Percentiles rank a stretch among this genome's conserved stretches.
Conservation (phyloP, 1,140 invertebrate genomes). For the Drosophila trapezifrons region DNA sequence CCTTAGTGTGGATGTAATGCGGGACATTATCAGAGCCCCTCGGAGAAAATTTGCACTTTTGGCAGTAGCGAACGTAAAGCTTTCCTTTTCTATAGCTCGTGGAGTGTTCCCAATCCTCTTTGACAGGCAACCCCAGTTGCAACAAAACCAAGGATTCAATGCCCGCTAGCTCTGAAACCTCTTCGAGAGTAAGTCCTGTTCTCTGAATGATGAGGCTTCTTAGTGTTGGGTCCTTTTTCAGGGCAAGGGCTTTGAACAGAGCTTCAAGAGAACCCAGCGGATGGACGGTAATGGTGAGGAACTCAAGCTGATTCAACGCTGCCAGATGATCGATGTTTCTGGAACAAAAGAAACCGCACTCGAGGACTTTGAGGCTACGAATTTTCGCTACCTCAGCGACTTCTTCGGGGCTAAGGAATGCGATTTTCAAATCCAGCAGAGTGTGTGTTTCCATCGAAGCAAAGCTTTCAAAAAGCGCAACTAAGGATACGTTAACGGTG, state of each 20-base stretch:
- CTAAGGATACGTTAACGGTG: background rate
- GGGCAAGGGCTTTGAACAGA: conserved; percentile 1
- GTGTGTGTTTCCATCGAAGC: background rate
- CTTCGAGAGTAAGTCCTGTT: conserved; percentile 2
- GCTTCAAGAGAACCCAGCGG: background rate
- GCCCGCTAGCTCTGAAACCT: background rate
- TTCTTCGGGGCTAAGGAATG: conserved; percentile 8
- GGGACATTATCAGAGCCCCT: background rate
- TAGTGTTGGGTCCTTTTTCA: background rate
- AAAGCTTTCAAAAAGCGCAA: background rate
- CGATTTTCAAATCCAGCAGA: background rate
- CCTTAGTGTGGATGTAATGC: background rate
- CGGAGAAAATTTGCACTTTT: background rate
- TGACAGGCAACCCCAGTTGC: background rate
- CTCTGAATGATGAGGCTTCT: background rate
- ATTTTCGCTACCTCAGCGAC: conserved; percentile 9
- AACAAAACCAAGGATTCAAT: background rate
- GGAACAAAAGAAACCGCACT: conserved; percentile 15
- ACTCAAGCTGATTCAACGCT: background rate
- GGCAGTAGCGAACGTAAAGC: conserved; percentile 2
- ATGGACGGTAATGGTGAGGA: conserved; percentile 3
- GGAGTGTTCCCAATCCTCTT: background rate
- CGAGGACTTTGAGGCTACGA: background rate
- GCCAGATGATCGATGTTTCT: background rate
- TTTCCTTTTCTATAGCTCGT: background rate